Base-by-base conservation (phyloP, 1,140 invertebrate genomes). In the Oncopeltus fasciatus region DNA sequence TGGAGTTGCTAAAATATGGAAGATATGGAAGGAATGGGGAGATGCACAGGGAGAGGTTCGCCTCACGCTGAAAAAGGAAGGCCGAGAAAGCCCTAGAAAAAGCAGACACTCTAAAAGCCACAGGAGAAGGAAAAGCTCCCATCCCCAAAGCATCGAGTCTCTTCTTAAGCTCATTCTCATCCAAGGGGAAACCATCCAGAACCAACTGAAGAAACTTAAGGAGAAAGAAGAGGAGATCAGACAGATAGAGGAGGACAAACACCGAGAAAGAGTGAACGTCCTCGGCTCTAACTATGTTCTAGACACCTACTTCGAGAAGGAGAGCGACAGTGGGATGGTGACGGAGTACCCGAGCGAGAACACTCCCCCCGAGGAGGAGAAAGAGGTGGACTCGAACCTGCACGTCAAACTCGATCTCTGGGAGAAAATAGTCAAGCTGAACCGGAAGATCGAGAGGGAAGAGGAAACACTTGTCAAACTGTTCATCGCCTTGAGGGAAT, bases 221-320 rank as follows among this genome's bases (percentile, higher is more conserved):
- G 83, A 89, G 65, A 86, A 86, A 69, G 88, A 90, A 69, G 80
- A 82, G 26, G 49, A 87, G 67, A 90, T 91, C 65, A 81, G 83
- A 28, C 78, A 80, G 60, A 78, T 87, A 66, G 88, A 90, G 76
- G 82, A 86, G 61, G 81, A 86, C 65, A 82, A 85, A 49, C 88
- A 90, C 71, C 72, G 75, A 27, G 74, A 75, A 0, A 74, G 87
- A 47, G 82, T 86, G 71, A 79, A 83, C 64, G 81, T 86, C 68
- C 81, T 87, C 66, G 88, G 88, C 12, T 82, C 83, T 43, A 88
- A 91, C 72, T 91, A 91, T 71, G 76, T 91, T 18, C 76, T 90
- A 1, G 84, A 90, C 70, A 84, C 87, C 0, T 91, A 90, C 69
- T 73, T 90, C 1, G 78, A 79, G 5, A 75, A 73, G 67, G 72